Evolutionary conservation across 2,113 vertebrate genomes (phyloP), one percentile per base, ranked within the genome.

Genomic region (Todiramphus chloris): DNA sequence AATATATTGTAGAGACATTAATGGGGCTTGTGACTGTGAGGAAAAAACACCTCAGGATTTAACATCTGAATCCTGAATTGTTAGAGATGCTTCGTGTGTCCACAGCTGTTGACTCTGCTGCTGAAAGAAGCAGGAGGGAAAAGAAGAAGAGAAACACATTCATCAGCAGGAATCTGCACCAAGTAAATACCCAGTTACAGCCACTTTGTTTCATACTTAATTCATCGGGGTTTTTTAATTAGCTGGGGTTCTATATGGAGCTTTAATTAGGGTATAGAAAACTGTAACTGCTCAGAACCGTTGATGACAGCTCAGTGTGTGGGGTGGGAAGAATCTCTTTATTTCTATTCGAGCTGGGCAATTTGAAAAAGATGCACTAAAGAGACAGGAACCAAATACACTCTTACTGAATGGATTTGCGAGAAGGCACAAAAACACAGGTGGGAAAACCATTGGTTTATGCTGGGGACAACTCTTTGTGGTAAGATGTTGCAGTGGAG

Each of bases 61-160:
- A 84, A 92, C 83, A 84, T 82, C 86, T 79, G 83, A 95, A 78
- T 96, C 66, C 89, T 62, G 62, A 82, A 73, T 92, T 89, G 69
- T 44, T 95, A 31, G 13, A 35, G 58, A 73, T 78, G 37, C n/a
- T 91, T 75, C 27, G 0, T 44, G 69, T 92, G 73, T 53, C 60
- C 58, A 58, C 90, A 95, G 91, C 56, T 94, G 90, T 76, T 94
- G 83, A 43, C 31, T 89, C 14, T 84, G 86, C 69, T 81, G 58
- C 83, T 87, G 77, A 82, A 92, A 87, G 69, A 90, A 83, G 69
- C 73, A 62, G 86, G 80, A 92, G 80, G 53, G 30, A 77, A 48
- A 63, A 87, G 62, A 60, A 79, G 63, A 84, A 62, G 7, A 44
- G 51, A 63, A 87, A 62, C 53, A 62, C 7, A 8, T 91, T 82